Conservation (phyloP, 2,888 invertebrate genomes). For the Fragum fragum region DNA sequence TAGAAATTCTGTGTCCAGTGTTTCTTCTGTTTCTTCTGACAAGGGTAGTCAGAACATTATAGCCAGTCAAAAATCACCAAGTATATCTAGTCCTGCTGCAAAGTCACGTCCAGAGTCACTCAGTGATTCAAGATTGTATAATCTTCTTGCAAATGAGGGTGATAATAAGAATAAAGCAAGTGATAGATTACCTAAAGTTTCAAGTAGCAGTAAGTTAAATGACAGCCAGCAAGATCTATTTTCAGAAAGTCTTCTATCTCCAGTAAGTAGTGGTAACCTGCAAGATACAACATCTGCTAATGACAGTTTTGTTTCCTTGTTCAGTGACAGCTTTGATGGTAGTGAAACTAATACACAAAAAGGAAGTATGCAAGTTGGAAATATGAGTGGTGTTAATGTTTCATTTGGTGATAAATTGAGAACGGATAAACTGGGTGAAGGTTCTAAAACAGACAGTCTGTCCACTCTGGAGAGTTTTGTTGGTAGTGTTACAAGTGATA, state of each 20-base stretch:
- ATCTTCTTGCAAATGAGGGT: slow-evolving; percentile 39
- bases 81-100: slow-evolving; percentile 15
- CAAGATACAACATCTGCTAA: slow-evolving; percentile 4
- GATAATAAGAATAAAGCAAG: background rate
- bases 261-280: background rate
- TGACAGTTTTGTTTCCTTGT: slow-evolving; percentile 50
- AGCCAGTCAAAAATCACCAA: background rate
- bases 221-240: slow-evolving; percentile 74
- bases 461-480: slow-evolving; percentile 64
- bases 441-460: slow-evolving; percentile 31
- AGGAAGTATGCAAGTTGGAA: background rate
- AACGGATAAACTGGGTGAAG: background rate
- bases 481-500: slow-evolving; percentile 61
- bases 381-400: background rate
- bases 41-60: slow-evolving; percentile 24
- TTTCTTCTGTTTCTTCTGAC: slow-evolving; percentile 46
- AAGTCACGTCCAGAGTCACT: slow-evolving; percentile 3
- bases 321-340: slow-evolving; percentile 40
- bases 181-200: background rate
- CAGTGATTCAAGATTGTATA: slow-evolving; percentile 40
- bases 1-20: slow-evolving; percentile 46
- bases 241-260: slow-evolving; percentile 52
- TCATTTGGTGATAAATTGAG: background rate
- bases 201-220: slow-evolving; percentile 36
- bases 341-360: slow-evolving; percentile 4